A percentile compares a stretch with the other conserved stretches of the same genome.
phyloP scores from a whole-genome alignment of 2,797 vertebrate genomes.

The Sebastes kiyomatsui region DNA sequence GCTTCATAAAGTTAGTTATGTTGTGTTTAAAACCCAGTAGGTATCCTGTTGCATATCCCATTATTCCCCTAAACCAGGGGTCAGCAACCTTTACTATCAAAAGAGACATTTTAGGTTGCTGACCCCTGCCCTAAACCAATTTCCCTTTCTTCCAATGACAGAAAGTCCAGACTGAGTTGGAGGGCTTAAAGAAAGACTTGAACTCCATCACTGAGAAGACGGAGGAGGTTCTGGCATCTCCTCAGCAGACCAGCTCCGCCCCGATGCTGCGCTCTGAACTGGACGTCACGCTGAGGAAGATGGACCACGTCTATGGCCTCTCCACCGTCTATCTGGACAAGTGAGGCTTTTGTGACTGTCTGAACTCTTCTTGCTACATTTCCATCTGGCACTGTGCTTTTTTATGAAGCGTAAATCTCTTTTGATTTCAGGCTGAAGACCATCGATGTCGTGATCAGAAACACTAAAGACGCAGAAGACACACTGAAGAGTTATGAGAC shows the following conservation, averaged over 20 bases:
- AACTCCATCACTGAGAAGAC: slow-evolving; percentile 84
- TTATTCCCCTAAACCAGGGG: no score
- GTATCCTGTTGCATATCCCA: neutral
- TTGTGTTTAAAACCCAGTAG: neutral
- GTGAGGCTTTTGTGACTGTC: slow-evolving; percentile 68
- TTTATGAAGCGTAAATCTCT: neutral
- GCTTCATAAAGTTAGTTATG: neutral
- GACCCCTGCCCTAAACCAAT: no score
- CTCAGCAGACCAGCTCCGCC: slow-evolving; percentile 80
- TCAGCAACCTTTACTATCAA: no score
- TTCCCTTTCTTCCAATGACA: slow-evolving; percentile 37
- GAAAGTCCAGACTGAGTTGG: slow-evolving; percentile 92
- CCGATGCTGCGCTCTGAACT: slow-evolving; percentile 89
- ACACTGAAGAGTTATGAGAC: slow-evolving; percentile 86
- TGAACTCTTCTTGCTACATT: rapidly evolving
- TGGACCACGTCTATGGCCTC: slow-evolving; percentile 91
- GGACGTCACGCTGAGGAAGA: slow-evolving; percentile 90
- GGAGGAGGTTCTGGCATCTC: slow-evolving; percentile 85
- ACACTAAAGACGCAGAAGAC: slow-evolving; percentile 90
- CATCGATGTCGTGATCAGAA: slow-evolving; percentile 90
- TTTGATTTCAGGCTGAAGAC: slow-evolving; percentile 89
- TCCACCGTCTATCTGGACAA: slow-evolving; percentile 96
- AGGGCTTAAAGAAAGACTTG: slow-evolving; percentile 88
- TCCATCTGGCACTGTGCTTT: neutral
- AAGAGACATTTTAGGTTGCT: no score